Evolutionary conservation across 2,888 invertebrate species (phyloP), one percentile per base, ranked within the genome.

Genomic region (Autographa gamma): DNA sequence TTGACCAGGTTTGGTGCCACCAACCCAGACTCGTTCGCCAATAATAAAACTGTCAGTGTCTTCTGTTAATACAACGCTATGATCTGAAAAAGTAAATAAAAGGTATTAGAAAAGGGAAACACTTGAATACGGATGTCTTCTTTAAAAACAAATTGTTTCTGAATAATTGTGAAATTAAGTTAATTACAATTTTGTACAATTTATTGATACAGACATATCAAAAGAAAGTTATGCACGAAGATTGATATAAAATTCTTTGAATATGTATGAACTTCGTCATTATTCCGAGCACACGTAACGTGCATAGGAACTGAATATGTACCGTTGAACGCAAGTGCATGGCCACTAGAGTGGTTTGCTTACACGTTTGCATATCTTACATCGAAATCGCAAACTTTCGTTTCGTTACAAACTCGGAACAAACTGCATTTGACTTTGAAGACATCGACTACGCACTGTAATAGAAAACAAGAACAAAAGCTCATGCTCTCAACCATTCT

Each of bases 1-100:
- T 89, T 97, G 97, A 48, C 99, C 99, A 2, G 98, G 97, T 90
- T 99, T 99, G 66, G 97, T 97, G 69, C 98, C 98, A 84, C 98
- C 98, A 77, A 99, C 99, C 98, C 98, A 99, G 81, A 99, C 98
- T 77, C 98, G 96, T 90, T 99, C 98, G 38, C 99, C 99, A 88
- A 99, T 98, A 87, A 98, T 99, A 93, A 98, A 99, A 94, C 98
- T 98, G 96, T 99, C 99, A 43, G 98, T 98, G 92, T 98, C 98
- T 91, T 98, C 97, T 25, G 98, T 98, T 90, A 98, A 96, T 85
- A 98, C 96, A 77, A 97, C 97, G 93, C 98, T 98, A 92, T 97
- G 97, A 96, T 98, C 98, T 98, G 96, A 80, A 95, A 95, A 86
- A 74, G 71, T 61, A 77, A 52, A 70, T 80, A 69, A 68, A 71